Evolutionary conservation across 2,797 vertebrate genomes (phyloP).

Genomic region (Poecilia picta): DNA sequence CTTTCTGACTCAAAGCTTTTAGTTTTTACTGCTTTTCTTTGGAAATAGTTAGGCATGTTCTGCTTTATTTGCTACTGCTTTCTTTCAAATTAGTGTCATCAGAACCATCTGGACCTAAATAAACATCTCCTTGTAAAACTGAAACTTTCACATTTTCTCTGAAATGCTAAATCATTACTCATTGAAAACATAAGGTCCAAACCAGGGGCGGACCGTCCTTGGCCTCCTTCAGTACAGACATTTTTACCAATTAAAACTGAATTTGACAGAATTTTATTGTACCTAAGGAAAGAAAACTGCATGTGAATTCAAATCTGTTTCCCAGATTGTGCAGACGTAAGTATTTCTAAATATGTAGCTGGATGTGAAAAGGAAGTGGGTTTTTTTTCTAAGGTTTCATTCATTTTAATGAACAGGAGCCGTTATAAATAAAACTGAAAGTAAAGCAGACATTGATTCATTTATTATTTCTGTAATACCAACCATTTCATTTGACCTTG

Average conservation of each 20-base stretch:
- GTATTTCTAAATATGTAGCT: not conserved
- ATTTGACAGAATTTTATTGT: not conserved
- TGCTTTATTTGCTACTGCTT: not conserved
- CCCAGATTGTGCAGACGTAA: not conserved
- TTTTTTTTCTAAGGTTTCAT: not conserved
- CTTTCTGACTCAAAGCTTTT: slow-evolving; percentile 5
- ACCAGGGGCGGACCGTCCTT: not conserved
- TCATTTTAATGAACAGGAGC: not conserved
- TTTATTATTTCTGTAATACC: slow-evolving; percentile 24
- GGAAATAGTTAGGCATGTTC: not conserved
- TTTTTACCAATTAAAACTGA: not conserved
- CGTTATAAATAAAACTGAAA: not conserved
- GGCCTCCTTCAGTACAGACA: not conserved
- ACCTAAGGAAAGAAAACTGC: not conserved
- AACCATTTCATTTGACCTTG: slow-evolving; percentile 11
- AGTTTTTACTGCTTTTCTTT: not conserved
- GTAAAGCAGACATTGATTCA: not conserved
- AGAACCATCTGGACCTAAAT: not conserved
- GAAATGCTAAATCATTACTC: not conserved
- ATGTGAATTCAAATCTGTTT: not conserved
- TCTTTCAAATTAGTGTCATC: not conserved
- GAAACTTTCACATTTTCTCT: not conserved
- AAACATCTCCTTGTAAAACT: not conserved
- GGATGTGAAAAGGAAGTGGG: not conserved
- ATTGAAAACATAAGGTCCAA: not conserved